Evolutionary conservation across 2,888 invertebrate species (phyloP), one percentile per base, ranked within the genome.

Genomic region (Cheilosia pagana): DNA sequence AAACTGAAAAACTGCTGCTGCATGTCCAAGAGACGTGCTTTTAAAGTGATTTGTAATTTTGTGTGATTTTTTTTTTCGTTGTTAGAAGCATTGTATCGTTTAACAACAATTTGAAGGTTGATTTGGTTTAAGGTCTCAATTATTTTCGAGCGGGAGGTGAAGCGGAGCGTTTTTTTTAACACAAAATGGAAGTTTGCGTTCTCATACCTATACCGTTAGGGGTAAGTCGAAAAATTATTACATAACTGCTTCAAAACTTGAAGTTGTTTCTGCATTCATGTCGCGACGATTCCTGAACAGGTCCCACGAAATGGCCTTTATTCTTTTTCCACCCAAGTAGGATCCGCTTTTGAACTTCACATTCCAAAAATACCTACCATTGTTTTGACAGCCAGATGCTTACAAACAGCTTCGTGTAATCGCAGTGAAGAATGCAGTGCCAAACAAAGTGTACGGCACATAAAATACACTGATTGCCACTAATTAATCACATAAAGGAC

Each of bases 11-110:
- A 60, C 75, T 71, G 55, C 75, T 79, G 79, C 85, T 71, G 71
- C 81, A 81, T 83, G 71, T 76, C 85, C 60, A 85, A 81, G 70
- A 79, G 75, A 85, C 85, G 85, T 85, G 85, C 81, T 76, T 85
- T 57, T 57, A 59, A 79, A 85, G 79, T 81, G 70, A 85, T 85
- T 85, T 79, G 79, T 79, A 75, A 75, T 45, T 68, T 81, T 77
- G 45, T 82, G 55, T 60, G 65, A 55, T 57, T 68, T 67, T 77
- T 41, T 50, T 67, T 41, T 70, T 70, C 21, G 55, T 78, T 59
- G 60, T 55, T 75, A 50, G 71, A 79, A 79, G 75, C 67, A 50
- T 60, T 71, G 74, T 68, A 67, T 70, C 55, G 79, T 67, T 78
- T 71, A 72, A 76, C 62, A 81, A 76, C 75, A 71, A 75, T 71